phyloP scores from a whole-genome alignment of 2,888 invertebrate species.

The Hemaris fuciformis region DNA sequence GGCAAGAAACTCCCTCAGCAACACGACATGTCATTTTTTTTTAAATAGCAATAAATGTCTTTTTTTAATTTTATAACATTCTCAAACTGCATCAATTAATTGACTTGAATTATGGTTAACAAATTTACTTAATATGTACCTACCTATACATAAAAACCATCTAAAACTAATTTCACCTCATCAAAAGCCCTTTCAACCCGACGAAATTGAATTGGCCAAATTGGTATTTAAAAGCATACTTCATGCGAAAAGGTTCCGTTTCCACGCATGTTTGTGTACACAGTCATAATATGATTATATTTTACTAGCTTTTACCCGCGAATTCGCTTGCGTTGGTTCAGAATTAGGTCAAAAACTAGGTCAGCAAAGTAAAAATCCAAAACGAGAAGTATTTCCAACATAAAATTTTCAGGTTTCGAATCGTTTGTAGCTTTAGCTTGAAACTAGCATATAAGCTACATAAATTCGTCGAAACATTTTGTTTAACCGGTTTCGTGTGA shows the following conservation, averaged over 20 bases:
- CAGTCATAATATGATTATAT: neutral
- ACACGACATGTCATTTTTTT: too few relatives aligned
- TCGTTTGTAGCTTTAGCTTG: too few relatives aligned
- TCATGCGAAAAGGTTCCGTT: neutral
- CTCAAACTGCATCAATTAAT: neutral
- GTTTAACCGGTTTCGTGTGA: too few relatives aligned
- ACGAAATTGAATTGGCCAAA: constrained; percentile 13
- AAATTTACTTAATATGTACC: neutral
- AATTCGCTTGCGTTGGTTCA: too few relatives aligned
- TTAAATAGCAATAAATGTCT: too few relatives aligned
- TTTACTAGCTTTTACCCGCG: neutral
- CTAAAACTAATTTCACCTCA: constrained; percentile 9
- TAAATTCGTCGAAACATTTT: too few relatives aligned
- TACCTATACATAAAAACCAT: neutral
- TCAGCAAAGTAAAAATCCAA: too few relatives aligned
- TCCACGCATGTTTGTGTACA: neutral
- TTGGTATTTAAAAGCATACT: constrained; percentile 4
- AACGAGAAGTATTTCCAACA: too few relatives aligned
- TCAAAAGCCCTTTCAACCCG: constrained; percentile 7
- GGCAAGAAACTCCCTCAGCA: too few relatives aligned
- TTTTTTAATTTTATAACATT: neutral
- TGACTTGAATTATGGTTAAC: neutral
- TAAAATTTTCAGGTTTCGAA: too few relatives aligned
- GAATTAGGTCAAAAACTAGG: too few relatives aligned
- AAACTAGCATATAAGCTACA: too few relatives aligned